These are phyloP conservation scores for Dicroscelio sp. DNA, from an alignment of 2,888 invertebrate species.

Conservation along the genomic window DNA sequence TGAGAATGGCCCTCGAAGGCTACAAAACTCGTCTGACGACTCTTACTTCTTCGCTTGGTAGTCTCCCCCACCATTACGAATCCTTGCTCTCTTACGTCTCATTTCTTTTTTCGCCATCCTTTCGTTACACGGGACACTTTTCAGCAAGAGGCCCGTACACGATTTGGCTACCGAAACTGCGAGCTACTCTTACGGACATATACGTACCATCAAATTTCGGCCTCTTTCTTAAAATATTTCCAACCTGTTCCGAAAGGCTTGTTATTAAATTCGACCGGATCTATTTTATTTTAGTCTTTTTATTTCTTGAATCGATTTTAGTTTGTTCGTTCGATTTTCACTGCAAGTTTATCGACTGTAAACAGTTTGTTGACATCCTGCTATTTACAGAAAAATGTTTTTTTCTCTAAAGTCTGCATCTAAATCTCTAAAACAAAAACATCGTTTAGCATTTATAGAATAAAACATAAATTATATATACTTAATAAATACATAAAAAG, in stretches of 20 bases:
- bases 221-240: slow-evolving; percentile 54
- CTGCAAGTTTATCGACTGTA: no score
- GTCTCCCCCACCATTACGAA: no score
- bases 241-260: slow-evolving; percentile 50
- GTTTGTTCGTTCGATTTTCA: no score
- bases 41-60: slow-evolving; percentile 78
- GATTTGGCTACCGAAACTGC: slow-evolving; percentile 76
- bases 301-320: no score
- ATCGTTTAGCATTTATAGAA: no score
- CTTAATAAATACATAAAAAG: no score
- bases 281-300: no score
- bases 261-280: slow-evolving; percentile 48
- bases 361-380: no score
- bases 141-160: slow-evolving; percentile 63
- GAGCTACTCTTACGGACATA: background rate
- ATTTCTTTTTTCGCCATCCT: background rate
- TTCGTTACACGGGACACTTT: slow-evolving; percentile 79
- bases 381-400: no score
- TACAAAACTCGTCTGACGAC: slow-evolving; percentile 81
- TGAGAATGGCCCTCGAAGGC: slow-evolving; percentile 79
- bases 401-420: no score
- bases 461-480: no score
- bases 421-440: no score
- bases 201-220: slow-evolving; percentile 54
- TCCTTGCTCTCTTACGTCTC: slow-evolving; percentile 26